These are phyloP conservation scores for Eubasilissa regina DNA, from an alignment of 1,140 invertebrate species.

Conservation along the genomic window DNA sequence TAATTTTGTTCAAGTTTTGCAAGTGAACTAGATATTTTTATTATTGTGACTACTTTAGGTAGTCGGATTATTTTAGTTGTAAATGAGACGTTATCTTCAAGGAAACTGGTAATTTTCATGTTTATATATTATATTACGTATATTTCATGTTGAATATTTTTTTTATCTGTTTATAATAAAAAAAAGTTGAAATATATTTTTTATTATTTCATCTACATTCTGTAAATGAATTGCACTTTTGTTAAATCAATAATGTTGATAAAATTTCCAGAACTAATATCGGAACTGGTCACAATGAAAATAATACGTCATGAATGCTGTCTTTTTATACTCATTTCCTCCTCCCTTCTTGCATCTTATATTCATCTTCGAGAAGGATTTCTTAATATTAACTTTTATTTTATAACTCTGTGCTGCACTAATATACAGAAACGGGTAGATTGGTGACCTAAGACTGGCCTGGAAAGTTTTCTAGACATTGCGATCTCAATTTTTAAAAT, in stretches of 20 bases:
- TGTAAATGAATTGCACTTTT: neutral
- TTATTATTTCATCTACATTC: neutral
- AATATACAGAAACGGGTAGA: no score
- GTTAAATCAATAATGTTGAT: no score
- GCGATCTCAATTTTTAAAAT: no score
- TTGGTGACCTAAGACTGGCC: no score
- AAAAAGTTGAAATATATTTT: slow-evolving; percentile 10
- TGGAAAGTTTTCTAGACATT: no score
- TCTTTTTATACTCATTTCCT: no score
- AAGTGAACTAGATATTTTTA: neutral
- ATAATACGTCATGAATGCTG: neutral
- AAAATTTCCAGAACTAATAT: no score
- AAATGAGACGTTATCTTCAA: slow-evolving; percentile 5
- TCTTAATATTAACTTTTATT: no score
- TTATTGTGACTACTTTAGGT: slow-evolving; percentile 5
- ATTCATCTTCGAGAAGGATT: no score
- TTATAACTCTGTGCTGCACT: no score
- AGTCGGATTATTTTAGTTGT: slow-evolving; percentile 20
- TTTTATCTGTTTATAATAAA: slow-evolving; percentile 22
- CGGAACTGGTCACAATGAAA: no score
- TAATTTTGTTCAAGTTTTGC: neutral
- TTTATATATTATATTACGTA: slow-evolving; percentile 8
- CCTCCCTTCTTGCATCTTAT: neutral
- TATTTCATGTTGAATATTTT: slow-evolving; percentile 22
- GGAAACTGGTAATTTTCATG: neutral